These are phyloP conservation scores for Spinibarbus caldwelli DNA, from an alignment of 2,797 vertebrate species.

Conservation along the genomic window DNA sequence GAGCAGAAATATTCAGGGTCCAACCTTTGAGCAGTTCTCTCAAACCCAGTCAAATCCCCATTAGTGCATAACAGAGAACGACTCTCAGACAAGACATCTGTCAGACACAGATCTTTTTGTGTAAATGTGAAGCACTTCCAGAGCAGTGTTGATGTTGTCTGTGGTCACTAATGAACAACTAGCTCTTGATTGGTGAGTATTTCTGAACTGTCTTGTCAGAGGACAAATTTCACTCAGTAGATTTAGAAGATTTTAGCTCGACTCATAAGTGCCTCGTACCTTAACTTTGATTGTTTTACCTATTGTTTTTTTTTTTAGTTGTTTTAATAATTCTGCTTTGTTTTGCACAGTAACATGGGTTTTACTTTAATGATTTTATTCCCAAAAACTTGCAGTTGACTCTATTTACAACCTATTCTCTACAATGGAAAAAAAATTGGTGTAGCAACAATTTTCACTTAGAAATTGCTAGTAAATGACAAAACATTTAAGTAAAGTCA, in stretches of 20 bases:
- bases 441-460: not conserved
- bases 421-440: not conserved
- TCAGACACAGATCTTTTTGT: too few relatives aligned
- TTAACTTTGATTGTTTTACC: not conserved
- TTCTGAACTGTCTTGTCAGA: too few relatives aligned
- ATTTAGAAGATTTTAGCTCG: too few relatives aligned
- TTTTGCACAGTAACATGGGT: not conserved
- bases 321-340: not conserved
- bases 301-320: not conserved
- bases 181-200: too few relatives aligned
- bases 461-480: not conserved
- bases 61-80: too few relatives aligned
- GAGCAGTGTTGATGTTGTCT: too few relatives aligned
- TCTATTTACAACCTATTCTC: not conserved
- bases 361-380: not conserved
- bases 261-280: not conserved
- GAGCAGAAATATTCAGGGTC: not conserved
- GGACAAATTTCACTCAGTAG: too few relatives aligned
- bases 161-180: too few relatives aligned
- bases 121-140: too few relatives aligned
- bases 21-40: not conserved
- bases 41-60: rapidly evolving
- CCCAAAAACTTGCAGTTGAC: not conserved
- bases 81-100: too few relatives aligned
- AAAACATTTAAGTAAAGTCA: too few relatives aligned